Base-by-base conservation (phyloP, 2,113 vertebrate genomes). In the Motacilla alba region DNA sequence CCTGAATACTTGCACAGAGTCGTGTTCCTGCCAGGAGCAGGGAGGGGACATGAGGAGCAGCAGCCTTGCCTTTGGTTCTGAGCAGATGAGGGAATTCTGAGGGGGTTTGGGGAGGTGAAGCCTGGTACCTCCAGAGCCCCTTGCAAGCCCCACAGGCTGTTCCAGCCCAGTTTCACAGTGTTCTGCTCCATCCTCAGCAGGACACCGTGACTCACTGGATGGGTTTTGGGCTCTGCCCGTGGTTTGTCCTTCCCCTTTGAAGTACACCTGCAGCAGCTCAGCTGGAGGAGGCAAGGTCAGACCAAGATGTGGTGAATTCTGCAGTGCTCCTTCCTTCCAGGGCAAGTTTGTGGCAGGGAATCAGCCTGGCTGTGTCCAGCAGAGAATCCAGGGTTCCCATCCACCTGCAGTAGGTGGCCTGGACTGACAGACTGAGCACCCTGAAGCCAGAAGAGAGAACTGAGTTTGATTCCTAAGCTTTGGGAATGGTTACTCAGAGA, bases 21-120 rank as follows among this genome's bases (percentile, higher is more conserved):
- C 2, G 2, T 7, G 35, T 3, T 80, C 50, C 59, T 23, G 39
- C 0, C 1, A 26, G 78, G 78, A 30, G 24, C 59, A 66, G 35
- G 9, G 22, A 53, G 33, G 50, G 76, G 26, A 11, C 43, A 6
- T 0, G 8, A 19, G 35, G n/a, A 27, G 0, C 49, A 22, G 30
- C 63, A 76, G 79, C 63, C 47, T 47, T 7, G 43, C 64, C 63
- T 43, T 31, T 22, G 60, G 4, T 28, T 9, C 22, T 33, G 44
- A 56, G 35, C 26, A 44, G 58, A 35, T 4, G 2, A 15, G 12
- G 82, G 53, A 18, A 21, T 26, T 41, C 41, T 73, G 66, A 83
- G 63, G 52, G 47, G 72, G 12, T 19, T 0, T 8, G 10, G 47
- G 24, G 39, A 31, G 62, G 46, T 30, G 59, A 50, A 73, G 12